Evolutionary conservation across 2,888 invertebrate species (phyloP).

Genomic region (Sclerodermus sp.): DNA sequence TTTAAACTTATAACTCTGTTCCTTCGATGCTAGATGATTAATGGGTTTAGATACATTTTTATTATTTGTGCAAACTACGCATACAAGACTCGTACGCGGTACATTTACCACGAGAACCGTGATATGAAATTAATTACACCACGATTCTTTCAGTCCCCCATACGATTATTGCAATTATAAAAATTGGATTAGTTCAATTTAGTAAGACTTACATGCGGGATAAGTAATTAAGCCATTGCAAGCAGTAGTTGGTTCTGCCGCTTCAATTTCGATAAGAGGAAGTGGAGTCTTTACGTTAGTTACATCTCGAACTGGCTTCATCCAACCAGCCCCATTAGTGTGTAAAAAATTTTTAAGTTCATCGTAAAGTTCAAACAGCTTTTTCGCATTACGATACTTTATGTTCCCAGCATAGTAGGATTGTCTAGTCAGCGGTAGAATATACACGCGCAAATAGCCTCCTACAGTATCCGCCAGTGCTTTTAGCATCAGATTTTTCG

Average conservation of each 20-base stretch:
- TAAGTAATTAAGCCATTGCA: conserved; percentile 40
- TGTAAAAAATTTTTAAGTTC: conserved; percentile 63
- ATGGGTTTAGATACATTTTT: no score
- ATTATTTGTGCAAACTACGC: no score
- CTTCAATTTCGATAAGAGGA: conserved; percentile 36
- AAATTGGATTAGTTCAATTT: no score
- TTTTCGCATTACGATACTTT: conserved; percentile 61
- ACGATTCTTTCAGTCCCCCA: no score
- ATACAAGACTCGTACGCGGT: no score
- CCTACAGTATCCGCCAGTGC: conserved; percentile 62
- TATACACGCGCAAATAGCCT: conserved; percentile 65
- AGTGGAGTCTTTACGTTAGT: conserved; percentile 25
- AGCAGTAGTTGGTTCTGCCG: conserved; percentile 30
- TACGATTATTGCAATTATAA: no score
- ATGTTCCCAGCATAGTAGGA: conserved; percentile 68
- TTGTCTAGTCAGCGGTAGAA: conserved; percentile 64
- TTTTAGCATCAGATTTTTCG: conserved; percentile 45
- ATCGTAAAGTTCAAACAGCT: conserved; percentile 62
- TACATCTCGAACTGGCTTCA: conserved; percentile 34
- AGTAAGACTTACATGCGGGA: conserved; percentile 21
- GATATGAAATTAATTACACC: no score
- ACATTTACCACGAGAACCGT: no score
- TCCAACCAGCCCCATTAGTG: conserved; percentile 67
- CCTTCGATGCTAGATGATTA: no score
- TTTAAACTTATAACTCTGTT: no score